phyloP scores from a whole-genome alignment of 2,797 vertebrate species.

The Manis javanica region DNA sequence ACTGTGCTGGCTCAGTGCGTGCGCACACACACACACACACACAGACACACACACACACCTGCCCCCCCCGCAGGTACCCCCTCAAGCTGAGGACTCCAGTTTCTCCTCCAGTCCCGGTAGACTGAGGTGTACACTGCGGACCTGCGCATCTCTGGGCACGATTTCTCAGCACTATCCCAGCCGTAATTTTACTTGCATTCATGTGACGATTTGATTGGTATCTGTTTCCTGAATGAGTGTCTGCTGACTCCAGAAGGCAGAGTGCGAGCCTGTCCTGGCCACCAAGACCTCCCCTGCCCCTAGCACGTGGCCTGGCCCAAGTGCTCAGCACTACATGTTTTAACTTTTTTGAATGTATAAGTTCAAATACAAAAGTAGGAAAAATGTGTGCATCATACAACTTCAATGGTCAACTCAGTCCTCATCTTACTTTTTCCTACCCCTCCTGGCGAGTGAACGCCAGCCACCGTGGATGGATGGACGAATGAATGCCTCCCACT shows the following conservation, averaged over 20 bases:
- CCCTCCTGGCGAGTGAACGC: background rate
- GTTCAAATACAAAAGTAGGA: background rate
- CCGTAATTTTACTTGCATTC: background rate
- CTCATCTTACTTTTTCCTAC: background rate
- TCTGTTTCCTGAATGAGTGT: constrained; percentile 49
- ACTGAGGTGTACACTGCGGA: background rate
- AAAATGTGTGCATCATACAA: background rate
- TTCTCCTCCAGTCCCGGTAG: background rate
- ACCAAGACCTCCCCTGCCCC: background rate
- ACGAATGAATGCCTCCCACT: background rate
- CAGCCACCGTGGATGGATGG: background rate
- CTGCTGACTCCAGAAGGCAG: background rate
- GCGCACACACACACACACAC: background rate
- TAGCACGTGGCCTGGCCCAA: background rate
- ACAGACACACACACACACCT: background rate
- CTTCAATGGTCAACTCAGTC: background rate
- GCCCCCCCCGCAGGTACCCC: background rate
- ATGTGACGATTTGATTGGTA: constrained; percentile 49
- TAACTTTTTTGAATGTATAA: background rate
- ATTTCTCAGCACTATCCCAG: background rate
- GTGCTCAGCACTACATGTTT: background rate
- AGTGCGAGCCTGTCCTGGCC: background rate
- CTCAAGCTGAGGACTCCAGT: background rate
- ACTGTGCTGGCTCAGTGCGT: background rate
- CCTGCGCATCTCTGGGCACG: background rate